phyloP scores from a whole-genome alignment of 1,140 invertebrate genomes.

The Papilio polytes region DNA sequence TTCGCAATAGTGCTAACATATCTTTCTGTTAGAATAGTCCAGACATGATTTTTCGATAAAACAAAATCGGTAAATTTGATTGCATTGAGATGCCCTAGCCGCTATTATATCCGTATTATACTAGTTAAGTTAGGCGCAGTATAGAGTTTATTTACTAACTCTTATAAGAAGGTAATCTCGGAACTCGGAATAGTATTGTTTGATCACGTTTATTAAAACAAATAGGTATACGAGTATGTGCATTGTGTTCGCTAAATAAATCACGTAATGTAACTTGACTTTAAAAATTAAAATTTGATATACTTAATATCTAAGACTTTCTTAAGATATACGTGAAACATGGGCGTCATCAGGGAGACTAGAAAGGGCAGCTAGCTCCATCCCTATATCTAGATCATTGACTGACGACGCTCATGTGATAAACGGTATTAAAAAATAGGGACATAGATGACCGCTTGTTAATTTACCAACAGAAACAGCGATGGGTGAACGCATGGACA shows the following conservation, averaged over 20 bases:
- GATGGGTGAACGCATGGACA: slow-evolving; percentile 69
- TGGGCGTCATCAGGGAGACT: no score
- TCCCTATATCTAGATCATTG: no score
- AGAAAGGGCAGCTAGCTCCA: no score
- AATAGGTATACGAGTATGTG: background rate
- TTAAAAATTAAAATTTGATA: background rate
- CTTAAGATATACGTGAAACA: no score
- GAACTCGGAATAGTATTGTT: slow-evolving; percentile 1
- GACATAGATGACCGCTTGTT: background rate
- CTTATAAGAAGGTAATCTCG: slow-evolving; percentile 16
- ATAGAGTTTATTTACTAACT: background rate
- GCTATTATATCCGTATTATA: background rate
- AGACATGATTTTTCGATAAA: background rate
- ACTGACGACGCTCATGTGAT: no score
- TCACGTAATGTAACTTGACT: background rate
- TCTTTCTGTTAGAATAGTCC: background rate
- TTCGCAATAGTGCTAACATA: no score
- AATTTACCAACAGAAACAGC: slow-evolving; percentile 58
- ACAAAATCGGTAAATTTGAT: no score
- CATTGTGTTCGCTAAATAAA: background rate
- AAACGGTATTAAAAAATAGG: background rate
- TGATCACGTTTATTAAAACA: slow-evolving; percentile 11
- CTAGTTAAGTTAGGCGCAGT: background rate
- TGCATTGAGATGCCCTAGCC: background rate
- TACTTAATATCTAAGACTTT: background rate